Conservation (phyloP, 2,797 vertebrate species). For the Brotula barbata region DNA sequence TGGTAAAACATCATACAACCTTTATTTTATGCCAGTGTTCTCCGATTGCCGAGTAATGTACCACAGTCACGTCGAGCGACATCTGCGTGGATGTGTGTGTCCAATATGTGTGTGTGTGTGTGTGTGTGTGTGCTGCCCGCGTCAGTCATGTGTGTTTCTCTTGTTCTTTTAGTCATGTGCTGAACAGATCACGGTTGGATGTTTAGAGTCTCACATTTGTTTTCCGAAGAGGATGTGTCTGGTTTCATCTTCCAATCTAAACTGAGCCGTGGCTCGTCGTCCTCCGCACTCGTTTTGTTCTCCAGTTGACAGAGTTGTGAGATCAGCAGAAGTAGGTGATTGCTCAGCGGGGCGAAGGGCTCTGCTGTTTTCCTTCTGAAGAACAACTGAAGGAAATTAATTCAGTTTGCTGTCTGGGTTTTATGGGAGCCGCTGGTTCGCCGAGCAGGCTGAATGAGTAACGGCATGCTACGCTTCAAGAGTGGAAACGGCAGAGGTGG, state of each 20-base stretch:
- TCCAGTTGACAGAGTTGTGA: background rate
- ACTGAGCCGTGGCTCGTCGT: conserved; percentile 38
- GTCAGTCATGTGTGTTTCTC: conserved; percentile 10
- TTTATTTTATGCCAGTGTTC: conserved; percentile 6
- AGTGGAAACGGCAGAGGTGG: background rate
- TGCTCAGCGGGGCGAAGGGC: background rate
- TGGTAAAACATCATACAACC: background rate
- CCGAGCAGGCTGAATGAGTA: conserved; percentile 16
- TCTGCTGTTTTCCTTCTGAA: conserved; percentile 11
- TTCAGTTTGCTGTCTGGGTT: conserved; percentile 24
- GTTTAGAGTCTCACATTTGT: conserved; percentile 41
- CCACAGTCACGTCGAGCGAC: background rate
- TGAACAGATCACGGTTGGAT: conserved; percentile 42
- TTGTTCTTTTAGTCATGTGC: conserved; percentile 44
- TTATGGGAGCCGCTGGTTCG: conserved; percentile 25
- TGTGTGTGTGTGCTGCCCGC: background rate
- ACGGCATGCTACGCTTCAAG: conserved; percentile 24
- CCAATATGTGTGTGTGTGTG: too few relatives aligned
- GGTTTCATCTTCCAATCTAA: conserved; percentile 5
- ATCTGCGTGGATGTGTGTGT: conserved; percentile 4
- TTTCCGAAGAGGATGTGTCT: conserved; percentile 6
- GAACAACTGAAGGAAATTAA: conserved; percentile 2
- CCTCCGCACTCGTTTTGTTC: conserved; percentile 5
- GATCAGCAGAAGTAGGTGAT: conserved; percentile 42
- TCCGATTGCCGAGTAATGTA: conserved; percentile 8